phyloP scores from a whole-genome alignment of 2,888 invertebrate genomes.

The Drosophila neonasuta region DNA sequence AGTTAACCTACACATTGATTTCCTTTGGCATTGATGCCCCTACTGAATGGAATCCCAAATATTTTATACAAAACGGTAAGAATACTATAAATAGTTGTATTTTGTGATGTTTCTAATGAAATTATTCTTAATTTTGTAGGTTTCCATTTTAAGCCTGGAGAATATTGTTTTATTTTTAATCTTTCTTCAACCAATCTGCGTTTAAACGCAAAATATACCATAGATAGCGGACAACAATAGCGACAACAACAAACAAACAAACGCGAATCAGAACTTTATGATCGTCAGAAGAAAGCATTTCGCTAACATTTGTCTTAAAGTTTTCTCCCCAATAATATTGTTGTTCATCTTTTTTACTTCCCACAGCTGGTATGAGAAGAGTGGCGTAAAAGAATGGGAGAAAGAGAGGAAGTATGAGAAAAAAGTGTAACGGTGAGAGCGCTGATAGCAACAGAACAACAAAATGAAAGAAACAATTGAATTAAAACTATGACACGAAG shows the following conservation, averaged over 20 bases:
- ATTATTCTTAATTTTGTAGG: slow-evolving; percentile 26
- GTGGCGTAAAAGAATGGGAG: slow-evolving; percentile 42
- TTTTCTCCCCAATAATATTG: slow-evolving; percentile 67
- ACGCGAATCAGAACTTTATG: slow-evolving; percentile 25
- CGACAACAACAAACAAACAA: slow-evolving; percentile 29
- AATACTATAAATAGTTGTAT: neutral
- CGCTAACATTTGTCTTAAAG: slow-evolving; percentile 54
- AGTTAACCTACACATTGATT: slow-evolving; percentile 69
- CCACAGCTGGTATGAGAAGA: slow-evolving; percentile 68
- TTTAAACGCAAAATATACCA: slow-evolving; percentile 48
- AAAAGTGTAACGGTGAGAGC: slow-evolving; percentile 24
- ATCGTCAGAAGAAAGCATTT: slow-evolving; percentile 52
- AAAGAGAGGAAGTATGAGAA: slow-evolving; percentile 22
- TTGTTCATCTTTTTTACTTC: slow-evolving; percentile 75
- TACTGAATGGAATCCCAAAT: slow-evolving; percentile 62
- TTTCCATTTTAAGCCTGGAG: slow-evolving; percentile 62
- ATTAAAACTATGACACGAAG: slow-evolving; percentile 31
- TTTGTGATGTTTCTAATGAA: neutral
- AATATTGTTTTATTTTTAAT: slow-evolving; percentile 57
- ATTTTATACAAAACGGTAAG: slow-evolving; percentile 73
- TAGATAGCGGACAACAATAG: slow-evolving; percentile 47
- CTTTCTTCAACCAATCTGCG: slow-evolving; percentile 22
- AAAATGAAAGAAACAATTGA: slow-evolving; percentile 18
- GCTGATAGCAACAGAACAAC: slow-evolving; percentile 20
- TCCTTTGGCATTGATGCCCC: slow-evolving; percentile 68